Evolutionary conservation across 2,888 invertebrate species (phyloP).

Genomic region (Imbricaverruca yamaguchii): DNA sequence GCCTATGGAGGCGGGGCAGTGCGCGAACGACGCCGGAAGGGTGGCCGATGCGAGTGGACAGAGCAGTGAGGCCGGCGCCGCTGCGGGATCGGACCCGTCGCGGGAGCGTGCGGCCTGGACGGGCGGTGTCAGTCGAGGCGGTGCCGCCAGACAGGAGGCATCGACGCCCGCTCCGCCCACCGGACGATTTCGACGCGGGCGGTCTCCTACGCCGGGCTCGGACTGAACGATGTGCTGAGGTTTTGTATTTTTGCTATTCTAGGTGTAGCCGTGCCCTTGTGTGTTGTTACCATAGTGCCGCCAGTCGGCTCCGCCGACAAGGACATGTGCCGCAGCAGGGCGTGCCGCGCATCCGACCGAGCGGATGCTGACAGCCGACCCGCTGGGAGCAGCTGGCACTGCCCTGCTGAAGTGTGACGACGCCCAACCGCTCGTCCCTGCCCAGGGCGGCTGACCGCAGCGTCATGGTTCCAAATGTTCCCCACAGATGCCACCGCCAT

Average conservation of each 20-base stretch:
- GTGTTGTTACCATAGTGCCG: background rate
- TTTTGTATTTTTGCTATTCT: constrained; percentile 6
- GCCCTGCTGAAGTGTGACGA: background rate
- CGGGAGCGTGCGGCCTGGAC: too few species aligned
- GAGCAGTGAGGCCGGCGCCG: too few species aligned
- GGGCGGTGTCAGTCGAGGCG: background rate
- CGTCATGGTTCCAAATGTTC: background rate
- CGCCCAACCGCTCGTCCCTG: background rate
- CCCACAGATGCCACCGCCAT: background rate
- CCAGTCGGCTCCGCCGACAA: background rate
- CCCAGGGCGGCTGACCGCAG: background rate
- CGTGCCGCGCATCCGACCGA: too few species aligned
- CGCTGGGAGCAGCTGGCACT: background rate
- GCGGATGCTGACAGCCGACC: too few species aligned
- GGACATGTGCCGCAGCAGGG: too few species aligned
- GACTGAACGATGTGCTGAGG: background rate
- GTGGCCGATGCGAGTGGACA: too few species aligned
- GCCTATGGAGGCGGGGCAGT: too few species aligned
- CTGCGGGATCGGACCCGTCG: too few species aligned
- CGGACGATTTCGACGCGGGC: background rate
- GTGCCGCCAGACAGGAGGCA: background rate
- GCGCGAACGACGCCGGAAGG: too few species aligned
- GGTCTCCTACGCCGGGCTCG: background rate
- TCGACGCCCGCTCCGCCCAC: background rate
- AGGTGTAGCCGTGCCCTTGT: background rate